phyloP scores from a whole-genome alignment of 2,797 vertebrate species.

The Pogoniulus pusillus region DNA sequence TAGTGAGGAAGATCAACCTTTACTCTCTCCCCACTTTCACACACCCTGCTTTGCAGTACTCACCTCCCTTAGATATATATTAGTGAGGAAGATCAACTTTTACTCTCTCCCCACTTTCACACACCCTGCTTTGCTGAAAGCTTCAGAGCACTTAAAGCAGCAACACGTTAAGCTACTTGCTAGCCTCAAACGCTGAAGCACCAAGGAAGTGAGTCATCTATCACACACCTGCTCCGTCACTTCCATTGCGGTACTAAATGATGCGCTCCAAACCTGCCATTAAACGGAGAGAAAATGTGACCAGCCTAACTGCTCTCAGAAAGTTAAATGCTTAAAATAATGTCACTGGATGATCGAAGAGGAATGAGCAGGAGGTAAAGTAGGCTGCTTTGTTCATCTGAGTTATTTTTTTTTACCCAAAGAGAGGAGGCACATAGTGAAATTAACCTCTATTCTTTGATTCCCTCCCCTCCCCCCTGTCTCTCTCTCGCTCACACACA shows the following conservation, averaged over 20 bases:
- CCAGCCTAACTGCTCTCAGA: conserved; percentile 38
- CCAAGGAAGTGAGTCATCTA: neutral
- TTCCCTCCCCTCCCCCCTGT: neutral
- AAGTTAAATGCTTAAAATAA: conserved; percentile 69
- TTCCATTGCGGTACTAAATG: conserved; percentile 32
- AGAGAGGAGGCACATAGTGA: conserved; percentile 20
- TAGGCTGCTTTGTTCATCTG: conserved; percentile 14
- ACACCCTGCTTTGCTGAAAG: neutral
- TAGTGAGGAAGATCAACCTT: neutral
- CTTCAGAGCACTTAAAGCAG: neutral
- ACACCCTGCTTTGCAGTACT: no score
- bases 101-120: neutral
- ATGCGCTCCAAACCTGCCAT: conserved; percentile 35
- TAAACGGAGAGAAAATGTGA: conserved; percentile 54
- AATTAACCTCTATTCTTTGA: conserved; percentile 43
- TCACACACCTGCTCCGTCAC: conserved; percentile 42
- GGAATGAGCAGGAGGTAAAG: conserved; percentile 22
- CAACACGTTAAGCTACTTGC: neutral
- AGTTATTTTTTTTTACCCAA: conserved; percentile 2
- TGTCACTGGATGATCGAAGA: conserved; percentile 11
- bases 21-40: neutral
- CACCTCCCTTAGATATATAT: neutral
- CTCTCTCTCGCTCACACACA: neutral
- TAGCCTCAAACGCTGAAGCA: conserved; percentile 11
- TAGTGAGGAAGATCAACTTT: neutral